Evolutionary conservation across 92 coral and sea anemone genomes (phyloP).

Genomic region (Porites rus): DNA sequence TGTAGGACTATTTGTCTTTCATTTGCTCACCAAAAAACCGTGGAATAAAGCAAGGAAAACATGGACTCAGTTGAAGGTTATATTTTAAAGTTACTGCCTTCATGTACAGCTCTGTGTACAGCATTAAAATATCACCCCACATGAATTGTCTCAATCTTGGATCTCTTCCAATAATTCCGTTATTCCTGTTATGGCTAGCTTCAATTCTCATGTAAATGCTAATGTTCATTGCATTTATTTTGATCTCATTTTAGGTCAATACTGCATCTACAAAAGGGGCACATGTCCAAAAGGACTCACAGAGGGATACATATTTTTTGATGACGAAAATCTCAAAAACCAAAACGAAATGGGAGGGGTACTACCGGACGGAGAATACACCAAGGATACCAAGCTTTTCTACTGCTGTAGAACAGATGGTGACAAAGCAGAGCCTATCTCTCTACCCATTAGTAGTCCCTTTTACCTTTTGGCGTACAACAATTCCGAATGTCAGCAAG

Average conservation of each 20-base stretch:
- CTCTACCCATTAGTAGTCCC: slow-evolving; percentile 62
- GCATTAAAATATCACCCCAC: too few relatives aligned
- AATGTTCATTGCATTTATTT: not conserved
- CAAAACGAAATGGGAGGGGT: slow-evolving; percentile 54
- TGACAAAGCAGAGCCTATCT: slow-evolving; percentile 54
- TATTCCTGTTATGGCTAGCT: not conserved
- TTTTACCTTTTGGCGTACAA: slow-evolving; percentile 71
- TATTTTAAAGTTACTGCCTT: too few relatives aligned
- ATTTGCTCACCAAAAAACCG: too few relatives aligned
- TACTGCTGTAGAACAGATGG: slow-evolving; percentile 79
- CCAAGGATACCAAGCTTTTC: slow-evolving; percentile 46
- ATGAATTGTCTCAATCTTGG: too few relatives aligned
- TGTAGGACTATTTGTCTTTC: too few relatives aligned
- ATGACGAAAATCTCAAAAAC: slow-evolving; percentile 70
- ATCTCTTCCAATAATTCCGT: too few relatives aligned
- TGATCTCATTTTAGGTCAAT: slow-evolving; percentile 53
- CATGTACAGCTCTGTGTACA: too few relatives aligned
- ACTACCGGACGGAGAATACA: slow-evolving; percentile 73
- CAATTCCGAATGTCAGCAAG: slow-evolving; percentile 73
- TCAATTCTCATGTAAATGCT: not conserved
- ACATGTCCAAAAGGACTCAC: slow-evolving; percentile 64
- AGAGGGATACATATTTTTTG: slow-evolving; percentile 67
- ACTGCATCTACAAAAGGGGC: slow-evolving; percentile 80
- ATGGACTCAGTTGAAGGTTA: too few relatives aligned
- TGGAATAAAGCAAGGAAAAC: too few relatives aligned